Base-by-base conservation (phyloP, 1,140 invertebrate genomes). In the Pogonus chalceus region DNA sequence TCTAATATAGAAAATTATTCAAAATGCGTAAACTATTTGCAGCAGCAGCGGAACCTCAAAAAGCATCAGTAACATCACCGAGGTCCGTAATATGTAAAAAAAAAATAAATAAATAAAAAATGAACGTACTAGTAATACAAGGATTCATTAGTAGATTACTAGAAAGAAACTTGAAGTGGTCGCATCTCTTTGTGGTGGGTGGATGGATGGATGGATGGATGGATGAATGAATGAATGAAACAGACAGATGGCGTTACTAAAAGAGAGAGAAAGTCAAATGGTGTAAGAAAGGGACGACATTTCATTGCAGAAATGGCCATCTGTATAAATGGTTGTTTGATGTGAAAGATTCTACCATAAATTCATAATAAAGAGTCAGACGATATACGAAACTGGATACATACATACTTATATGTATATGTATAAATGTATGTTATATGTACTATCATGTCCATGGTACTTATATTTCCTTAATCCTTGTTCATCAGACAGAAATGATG, bases 391-490 rank as follows among this genome's bases (percentile, higher is more conserved):
- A 14, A 31, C 14, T 31, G 26, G 26, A 31, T 7, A n/a, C n/a
- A n/a, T n/a, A n/a, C n/a, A n/a, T n/a, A n/a, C n/a, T n/a, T n/a
- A n/a, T n/a, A n/a, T n/a, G n/a, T n/a, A n/a, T n/a, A n/a, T n/a
- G n/a, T n/a, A n/a, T n/a, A n/a, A n/a, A n/a, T n/a, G n/a, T n/a
- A n/a, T n/a, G n/a, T n/a, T n/a, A n/a, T 7, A 43, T 18, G 37
- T 43, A 12, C 37, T 7, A 14, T 31, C 26, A 43, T 43, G 37
- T 43, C 37, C 37, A 43, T 16, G 18, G 9, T 16, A 43, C 37
- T 43, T 43, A 43, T 43, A 43, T 43, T 43, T 43, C 37, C 37
- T 43, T 43, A 43, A 43, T 43, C 37, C 37, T 43, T 43, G 37
- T 43, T 43, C 37, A 43, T 43, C 37, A 43, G 37, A 43, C 37